Evolutionary conservation across 2,113 vertebrate species (phyloP).

Genomic region (Gallinago paraguaiae): DNA sequence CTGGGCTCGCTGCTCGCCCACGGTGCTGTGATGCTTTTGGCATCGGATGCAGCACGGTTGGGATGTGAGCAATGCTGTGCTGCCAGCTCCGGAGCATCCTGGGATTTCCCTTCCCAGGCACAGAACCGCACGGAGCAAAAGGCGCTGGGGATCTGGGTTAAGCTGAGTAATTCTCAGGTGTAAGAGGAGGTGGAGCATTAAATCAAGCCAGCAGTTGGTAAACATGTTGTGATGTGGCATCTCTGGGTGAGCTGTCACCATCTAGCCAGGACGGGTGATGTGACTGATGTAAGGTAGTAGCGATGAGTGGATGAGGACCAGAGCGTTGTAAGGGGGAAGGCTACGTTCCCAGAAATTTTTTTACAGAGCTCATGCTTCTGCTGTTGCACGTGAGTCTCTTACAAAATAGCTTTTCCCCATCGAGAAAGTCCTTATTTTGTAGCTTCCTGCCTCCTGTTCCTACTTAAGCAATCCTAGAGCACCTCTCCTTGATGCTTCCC

Average conservation of each 20-base stretch:
- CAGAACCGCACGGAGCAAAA: background rate
- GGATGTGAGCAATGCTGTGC: rapidly evolving
- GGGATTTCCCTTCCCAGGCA: background rate
- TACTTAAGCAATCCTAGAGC: background rate
- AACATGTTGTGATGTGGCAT: background rate
- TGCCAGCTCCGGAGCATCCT: rapidly evolving
- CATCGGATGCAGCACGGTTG: rapidly evolving
- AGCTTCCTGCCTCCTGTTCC: background rate
- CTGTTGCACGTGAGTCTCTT: background rate
- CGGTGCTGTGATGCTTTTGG: background rate
- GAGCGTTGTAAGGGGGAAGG: background rate
- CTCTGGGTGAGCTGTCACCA: background rate
- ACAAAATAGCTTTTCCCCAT: background rate
- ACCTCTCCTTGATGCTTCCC: background rate
- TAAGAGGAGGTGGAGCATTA: background rate
- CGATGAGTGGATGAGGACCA: background rate
- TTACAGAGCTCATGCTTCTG: background rate
- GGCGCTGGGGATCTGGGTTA: background rate
- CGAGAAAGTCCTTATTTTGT: background rate
- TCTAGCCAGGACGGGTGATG: background rate
- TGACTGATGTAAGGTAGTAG: background rate
- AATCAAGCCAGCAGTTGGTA: background rate
- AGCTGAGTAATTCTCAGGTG: background rate
- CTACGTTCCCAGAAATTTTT: background rate
- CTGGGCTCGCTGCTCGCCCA: rapidly evolving